phyloP scores from a whole-genome alignment of 64 coral and sea anemone genomes.

The Pocillopora verrucosa region DNA sequence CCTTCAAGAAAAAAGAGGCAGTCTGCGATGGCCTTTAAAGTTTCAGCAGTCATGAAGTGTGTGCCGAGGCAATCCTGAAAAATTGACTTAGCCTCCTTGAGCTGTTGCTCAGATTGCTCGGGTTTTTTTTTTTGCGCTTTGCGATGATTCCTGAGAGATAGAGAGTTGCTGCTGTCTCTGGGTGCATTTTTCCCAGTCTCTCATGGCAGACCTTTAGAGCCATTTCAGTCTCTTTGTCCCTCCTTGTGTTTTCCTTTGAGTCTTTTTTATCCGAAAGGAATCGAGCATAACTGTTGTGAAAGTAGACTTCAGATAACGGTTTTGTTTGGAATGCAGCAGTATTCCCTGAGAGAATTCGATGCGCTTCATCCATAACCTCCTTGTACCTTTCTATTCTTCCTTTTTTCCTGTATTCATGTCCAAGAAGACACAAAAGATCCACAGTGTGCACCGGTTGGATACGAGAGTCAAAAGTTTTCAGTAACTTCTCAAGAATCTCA shows the following conservation, averaged over 20 bases:
- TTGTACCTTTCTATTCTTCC: background rate
- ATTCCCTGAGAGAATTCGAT: background rate
- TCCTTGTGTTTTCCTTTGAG: background rate
- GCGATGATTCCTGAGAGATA: background rate
- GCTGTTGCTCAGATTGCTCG: background rate
- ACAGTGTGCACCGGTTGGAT: background rate
- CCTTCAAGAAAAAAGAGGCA: background rate
- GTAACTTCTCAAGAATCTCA: background rate
- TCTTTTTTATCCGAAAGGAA: conserved; percentile 8
- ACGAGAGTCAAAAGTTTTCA: background rate
- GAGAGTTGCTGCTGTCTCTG: conserved; percentile 10
- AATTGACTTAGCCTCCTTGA: background rate
- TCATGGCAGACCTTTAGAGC: background rate
- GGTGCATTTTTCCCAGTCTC: background rate
- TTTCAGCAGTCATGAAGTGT: conserved; percentile 32
- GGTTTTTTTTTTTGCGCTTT: background rate
- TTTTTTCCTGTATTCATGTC: conserved; percentile 35
- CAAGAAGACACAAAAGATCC: conserved; percentile 10
- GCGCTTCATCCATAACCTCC: background rate
- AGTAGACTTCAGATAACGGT: background rate
- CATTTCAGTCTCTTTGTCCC: background rate
- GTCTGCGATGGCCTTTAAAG: conserved; percentile 39
- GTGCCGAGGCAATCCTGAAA: background rate
- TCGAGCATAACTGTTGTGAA: conserved; percentile 45
- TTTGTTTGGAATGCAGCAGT: background rate